Percentiles rank a stretch among this genome's conserved stretches.
Evolutionary conservation across 2,888 invertebrate genomes (phyloP).

Genomic region (Luffia ferchaultella): DNA sequence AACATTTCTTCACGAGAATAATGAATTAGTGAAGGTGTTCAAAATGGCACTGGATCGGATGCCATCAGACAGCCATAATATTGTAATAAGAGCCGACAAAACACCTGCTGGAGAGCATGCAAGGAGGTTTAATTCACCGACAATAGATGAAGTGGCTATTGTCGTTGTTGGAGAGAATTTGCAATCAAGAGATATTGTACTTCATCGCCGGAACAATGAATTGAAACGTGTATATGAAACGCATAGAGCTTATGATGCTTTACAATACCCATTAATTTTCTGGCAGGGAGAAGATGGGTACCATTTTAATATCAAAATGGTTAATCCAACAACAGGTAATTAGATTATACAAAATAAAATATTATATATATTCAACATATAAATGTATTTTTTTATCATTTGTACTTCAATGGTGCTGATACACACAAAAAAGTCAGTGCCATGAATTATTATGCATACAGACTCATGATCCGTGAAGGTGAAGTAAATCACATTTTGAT

Average conservation of each 20-base stretch:
- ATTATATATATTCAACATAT: neutral
- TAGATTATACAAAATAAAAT: slow-evolving; percentile 1
- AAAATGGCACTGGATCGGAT: slow-evolving; percentile 10
- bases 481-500: too few relatives aligned
- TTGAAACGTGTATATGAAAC: slow-evolving; percentile 23
- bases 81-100: too few relatives aligned
- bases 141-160: slow-evolving; percentile 21
- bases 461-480: too few relatives aligned
- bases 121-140: slow-evolving; percentile 12
- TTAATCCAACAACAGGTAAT: slow-evolving; percentile 17
- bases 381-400: slow-evolving; percentile 7
- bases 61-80: slow-evolving; percentile 10
- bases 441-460: slow-evolving; percentile 18
- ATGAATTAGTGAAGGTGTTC: slow-evolving; percentile 13
- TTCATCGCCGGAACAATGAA: slow-evolving; percentile 23
- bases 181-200: slow-evolving; percentile 21
- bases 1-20: too few relatives aligned
- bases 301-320: slow-evolving; percentile 15
- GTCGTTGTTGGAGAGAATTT: slow-evolving; percentile 20
- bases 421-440: slow-evolving; percentile 14
- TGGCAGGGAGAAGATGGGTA: slow-evolving; percentile 21
- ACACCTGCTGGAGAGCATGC: slow-evolving; percentile 9
- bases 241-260: too few relatives aligned
- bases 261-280: too few relatives aligned
- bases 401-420: slow-evolving; percentile 12